These are phyloP conservation scores for Arbacia lixula DNA, from an alignment of 53 echinoderm and acorn worm genomes.

Conservation along the genomic window DNA sequence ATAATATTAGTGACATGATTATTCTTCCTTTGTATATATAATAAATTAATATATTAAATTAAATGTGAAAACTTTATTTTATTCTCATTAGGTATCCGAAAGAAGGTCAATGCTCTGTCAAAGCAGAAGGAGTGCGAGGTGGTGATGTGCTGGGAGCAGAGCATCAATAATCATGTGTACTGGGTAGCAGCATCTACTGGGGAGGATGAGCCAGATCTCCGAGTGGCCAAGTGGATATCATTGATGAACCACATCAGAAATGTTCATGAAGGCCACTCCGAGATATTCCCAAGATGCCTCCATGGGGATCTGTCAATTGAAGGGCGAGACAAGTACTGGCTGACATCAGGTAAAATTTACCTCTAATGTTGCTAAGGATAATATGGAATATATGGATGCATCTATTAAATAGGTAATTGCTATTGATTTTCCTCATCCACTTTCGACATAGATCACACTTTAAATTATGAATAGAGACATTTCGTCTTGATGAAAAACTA, in stretches of 20 bases:
- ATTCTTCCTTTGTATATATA: too few species aligned
- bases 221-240: slow-evolving; percentile 41
- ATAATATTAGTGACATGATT: too few species aligned
- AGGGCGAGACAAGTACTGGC: slow-evolving; percentile 42
- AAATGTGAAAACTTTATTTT: too few species aligned
- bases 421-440: too few species aligned
- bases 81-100: slow-evolving; percentile 28
- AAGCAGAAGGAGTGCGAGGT: slow-evolving; percentile 31
- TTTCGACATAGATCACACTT: too few species aligned
- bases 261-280: slow-evolving; percentile 51
- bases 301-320: slow-evolving; percentile 42
- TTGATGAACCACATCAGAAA: slow-evolving; percentile 57
- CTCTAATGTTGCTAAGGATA: too few species aligned
- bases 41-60: too few species aligned
- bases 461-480: too few species aligned
- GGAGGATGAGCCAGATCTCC: slow-evolving; percentile 26
- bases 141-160: slow-evolving; percentile 42
- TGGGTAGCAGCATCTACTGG: slow-evolving; percentile 56
- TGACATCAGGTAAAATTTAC: slow-evolving; percentile 53
- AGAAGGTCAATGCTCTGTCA: slow-evolving; percentile 43
- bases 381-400: too few species aligned
- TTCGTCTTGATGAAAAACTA: too few species aligned
- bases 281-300: slow-evolving; percentile 46
- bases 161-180: slow-evolving; percentile 65
- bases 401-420: too few species aligned